These are phyloP conservation scores for Platyscapa corneri DNA, from an alignment of 1,140 invertebrate genomes.

Conservation along the genomic window DNA sequence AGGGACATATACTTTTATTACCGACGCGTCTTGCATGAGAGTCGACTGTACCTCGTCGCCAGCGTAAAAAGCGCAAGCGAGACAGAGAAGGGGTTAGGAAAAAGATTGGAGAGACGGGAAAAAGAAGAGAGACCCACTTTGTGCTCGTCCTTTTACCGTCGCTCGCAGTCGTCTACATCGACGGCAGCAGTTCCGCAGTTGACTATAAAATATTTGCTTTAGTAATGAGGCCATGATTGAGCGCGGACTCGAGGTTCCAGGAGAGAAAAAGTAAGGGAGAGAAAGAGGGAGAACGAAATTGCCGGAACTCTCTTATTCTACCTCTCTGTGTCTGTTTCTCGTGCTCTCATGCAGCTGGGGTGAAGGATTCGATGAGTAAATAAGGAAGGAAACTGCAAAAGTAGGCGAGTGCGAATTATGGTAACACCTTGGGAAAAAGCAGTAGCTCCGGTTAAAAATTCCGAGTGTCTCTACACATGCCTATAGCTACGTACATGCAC, in stretches of 20 bases:
- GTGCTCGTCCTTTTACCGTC: conserved; percentile 54
- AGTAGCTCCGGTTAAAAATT: neutral
- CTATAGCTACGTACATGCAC: neutral
- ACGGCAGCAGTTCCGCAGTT: conserved; percentile 59
- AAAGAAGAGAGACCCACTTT: conserved; percentile 14
- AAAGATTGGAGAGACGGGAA: conserved; percentile 2
- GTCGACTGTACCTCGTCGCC: neutral
- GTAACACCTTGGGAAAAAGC: conserved; percentile 63
- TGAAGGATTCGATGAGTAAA: conserved; percentile 71
- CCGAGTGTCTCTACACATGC: neutral
- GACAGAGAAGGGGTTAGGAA: neutral
- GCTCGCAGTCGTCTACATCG: conserved; percentile 19
- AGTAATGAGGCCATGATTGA: conserved; percentile 73
- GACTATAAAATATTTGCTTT: conserved; percentile 76
- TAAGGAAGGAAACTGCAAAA: conserved; percentile 63
- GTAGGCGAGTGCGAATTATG: conserved; percentile 65
- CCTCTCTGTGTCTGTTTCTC: neutral
- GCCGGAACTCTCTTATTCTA: neutral
- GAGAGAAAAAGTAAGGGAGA: neutral
- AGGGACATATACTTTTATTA: conserved; percentile 65
- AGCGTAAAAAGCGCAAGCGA: neutral
- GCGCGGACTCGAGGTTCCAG: conserved; percentile 50
- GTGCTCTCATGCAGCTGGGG: conserved; percentile 46
- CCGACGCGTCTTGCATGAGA: conserved; percentile 14
- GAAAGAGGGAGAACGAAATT: neutral